phyloP scores from a whole-genome alignment of 64 coral and sea anemone genomes.

The Orbicella faveolata region DNA sequence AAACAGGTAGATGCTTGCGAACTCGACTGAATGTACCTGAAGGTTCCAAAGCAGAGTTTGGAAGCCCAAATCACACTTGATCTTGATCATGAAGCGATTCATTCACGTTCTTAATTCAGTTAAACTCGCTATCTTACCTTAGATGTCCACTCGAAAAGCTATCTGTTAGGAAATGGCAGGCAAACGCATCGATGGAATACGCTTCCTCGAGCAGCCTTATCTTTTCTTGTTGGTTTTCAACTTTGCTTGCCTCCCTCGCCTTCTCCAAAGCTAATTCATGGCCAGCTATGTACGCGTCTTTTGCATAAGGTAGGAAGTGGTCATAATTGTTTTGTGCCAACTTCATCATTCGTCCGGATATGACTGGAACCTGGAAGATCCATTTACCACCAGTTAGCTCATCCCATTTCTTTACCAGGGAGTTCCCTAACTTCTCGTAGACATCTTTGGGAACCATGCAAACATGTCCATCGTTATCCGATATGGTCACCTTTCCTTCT shows the following conservation, averaged over 20 bases:
- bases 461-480: too few species aligned
- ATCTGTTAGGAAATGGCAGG: constrained; percentile 73
- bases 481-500: background rate
- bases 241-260: constrained; percentile 32
- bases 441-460: constrained; percentile 23
- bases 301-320: constrained; percentile 52
- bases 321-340: constrained; percentile 59
- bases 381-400: constrained; percentile 46
- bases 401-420: constrained; percentile 45
- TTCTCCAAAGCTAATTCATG: constrained; percentile 54
- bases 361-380: constrained; percentile 39
- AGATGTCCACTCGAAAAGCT: constrained; percentile 67
- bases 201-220: constrained; percentile 36
- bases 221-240: background rate
- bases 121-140: constrained; percentile 21
- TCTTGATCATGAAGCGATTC: too few species aligned
- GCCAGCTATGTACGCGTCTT: constrained; percentile 27
- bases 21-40: too few species aligned
- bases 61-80: too few species aligned
- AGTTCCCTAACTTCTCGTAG: constrained; percentile 34
- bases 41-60: too few species aligned
- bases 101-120: background rate
- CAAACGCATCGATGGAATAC: constrained; percentile 61
- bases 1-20: too few species aligned
- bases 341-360: constrained; percentile 31